Evolutionary conservation across 1,140 invertebrate genomes (phyloP).

Genomic region (Vanessa tameamea): DNA sequence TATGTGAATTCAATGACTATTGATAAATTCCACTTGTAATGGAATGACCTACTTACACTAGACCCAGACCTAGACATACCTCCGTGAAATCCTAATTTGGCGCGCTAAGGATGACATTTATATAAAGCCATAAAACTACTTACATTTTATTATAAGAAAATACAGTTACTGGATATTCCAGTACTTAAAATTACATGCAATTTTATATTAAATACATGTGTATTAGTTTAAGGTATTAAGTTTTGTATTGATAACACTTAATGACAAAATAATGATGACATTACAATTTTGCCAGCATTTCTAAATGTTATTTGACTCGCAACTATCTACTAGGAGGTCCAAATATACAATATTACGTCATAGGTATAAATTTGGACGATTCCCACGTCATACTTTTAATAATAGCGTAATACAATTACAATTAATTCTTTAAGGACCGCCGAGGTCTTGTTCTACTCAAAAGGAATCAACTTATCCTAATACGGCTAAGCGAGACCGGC

Average conservation of each 20-base stretch:
- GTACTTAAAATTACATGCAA: too few relatives aligned
- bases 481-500: slow-evolving; percentile 54
- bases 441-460: slow-evolving; percentile 55
- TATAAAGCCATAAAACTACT: too few relatives aligned
- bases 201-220: too few relatives aligned
- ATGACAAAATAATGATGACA: neutral
- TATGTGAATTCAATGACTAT: neutral
- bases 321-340: slow-evolving; percentile 24
- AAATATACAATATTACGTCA: slow-evolving; percentile 60
- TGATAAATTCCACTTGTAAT: neutral
- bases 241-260: too few relatives aligned
- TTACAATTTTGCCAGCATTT: neutral
- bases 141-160: too few relatives aligned
- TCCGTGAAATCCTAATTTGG: slow-evolving; percentile 12
- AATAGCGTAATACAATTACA: slow-evolving; percentile 56
- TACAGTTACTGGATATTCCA: too few relatives aligned
- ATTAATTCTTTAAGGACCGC: slow-evolving; percentile 60
- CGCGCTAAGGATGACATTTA: slow-evolving; percentile 1
- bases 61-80: slow-evolving; percentile 21
- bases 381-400: slow-evolving; percentile 59
- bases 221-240: neutral
- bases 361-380: slow-evolving; percentile 66
- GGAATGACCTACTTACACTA: slow-evolving; percentile 15
- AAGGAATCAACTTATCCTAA: slow-evolving; percentile 54
- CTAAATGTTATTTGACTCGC: slow-evolving; percentile 9